These are phyloP conservation scores for Orchestia grillus DNA, from an alignment of 1,140 invertebrate genomes.

Conservation along the genomic window DNA sequence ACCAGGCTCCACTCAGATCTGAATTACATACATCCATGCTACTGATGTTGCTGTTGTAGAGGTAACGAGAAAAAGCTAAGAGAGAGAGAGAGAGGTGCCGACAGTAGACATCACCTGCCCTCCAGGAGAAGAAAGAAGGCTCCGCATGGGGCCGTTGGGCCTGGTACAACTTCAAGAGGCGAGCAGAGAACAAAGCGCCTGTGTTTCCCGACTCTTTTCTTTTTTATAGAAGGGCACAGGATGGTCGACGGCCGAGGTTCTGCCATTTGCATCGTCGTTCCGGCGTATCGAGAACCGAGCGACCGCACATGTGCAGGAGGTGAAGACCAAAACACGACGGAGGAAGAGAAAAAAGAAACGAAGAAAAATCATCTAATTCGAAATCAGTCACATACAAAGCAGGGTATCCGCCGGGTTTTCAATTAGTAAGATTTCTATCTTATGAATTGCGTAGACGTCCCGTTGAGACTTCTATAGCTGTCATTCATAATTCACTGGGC, in stretches of 20 bases:
- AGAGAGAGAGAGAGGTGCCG: neutral
- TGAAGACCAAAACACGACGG: no score
- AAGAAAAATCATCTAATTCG: no score
- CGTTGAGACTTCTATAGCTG: no score
- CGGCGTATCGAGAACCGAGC: neutral
- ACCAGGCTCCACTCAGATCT: no score
- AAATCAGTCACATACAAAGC: no score
- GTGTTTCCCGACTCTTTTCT: neutral
- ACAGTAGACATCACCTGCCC: neutral
- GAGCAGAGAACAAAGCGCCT: conserved; percentile 25
- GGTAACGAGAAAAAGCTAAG: neutral
- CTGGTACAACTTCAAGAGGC: conserved; percentile 6
- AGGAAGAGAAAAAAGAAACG: no score
- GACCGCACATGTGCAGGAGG: no score
- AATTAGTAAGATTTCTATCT: no score
- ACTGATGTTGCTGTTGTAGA: neutral
- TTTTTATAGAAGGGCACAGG: conserved; percentile 3
- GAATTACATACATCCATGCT: no score
- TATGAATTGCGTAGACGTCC: no score
- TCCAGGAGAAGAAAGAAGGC: neutral
- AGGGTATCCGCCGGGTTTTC: no score
- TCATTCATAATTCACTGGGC: no score
- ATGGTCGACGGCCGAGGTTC: neutral
- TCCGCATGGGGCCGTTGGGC: neutral
- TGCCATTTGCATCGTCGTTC: neutral